Conservation (phyloP, 30 jellyfish, hydroid and myxozoan genomes). For the Chironex yamaguchii region DNA sequence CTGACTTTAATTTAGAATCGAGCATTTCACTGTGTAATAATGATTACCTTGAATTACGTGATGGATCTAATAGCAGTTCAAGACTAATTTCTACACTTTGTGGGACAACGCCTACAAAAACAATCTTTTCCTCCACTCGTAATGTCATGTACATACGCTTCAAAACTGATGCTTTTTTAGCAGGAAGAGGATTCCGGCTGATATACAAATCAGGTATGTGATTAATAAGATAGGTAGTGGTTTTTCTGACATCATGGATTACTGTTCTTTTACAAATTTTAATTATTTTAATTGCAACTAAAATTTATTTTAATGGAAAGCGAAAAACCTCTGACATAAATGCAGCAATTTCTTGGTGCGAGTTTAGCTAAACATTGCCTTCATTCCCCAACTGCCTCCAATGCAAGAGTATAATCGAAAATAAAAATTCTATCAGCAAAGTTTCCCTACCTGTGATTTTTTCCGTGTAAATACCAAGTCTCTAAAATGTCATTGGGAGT, state of each 20-base stretch:
- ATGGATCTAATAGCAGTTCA: constrained; percentile 53
- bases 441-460: no score
- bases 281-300: no score
- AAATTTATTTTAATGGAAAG: no score
- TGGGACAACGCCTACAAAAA: constrained; percentile 29
- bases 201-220: constrained; percentile 65
- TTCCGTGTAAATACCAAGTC: no score
- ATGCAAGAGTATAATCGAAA: no score
- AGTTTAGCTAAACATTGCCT: no score
- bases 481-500: no score
- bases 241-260: neutral
- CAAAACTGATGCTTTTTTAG: constrained; percentile 34
- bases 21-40: constrained; percentile 47
- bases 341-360: no score
- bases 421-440: no score
- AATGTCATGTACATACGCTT: constrained; percentile 27
- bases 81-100: constrained; percentile 50
- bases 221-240: neutral
- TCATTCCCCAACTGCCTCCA: no score
- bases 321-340: no score
- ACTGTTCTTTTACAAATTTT: neutral
- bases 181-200: constrained; percentile 60
- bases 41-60: constrained; percentile 63
- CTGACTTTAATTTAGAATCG: constrained; percentile 47
- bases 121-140: constrained; percentile 43